Evolutionary conservation across 1,140 invertebrate species (phyloP).

Genomic region (Parapsyche elsis): DNA sequence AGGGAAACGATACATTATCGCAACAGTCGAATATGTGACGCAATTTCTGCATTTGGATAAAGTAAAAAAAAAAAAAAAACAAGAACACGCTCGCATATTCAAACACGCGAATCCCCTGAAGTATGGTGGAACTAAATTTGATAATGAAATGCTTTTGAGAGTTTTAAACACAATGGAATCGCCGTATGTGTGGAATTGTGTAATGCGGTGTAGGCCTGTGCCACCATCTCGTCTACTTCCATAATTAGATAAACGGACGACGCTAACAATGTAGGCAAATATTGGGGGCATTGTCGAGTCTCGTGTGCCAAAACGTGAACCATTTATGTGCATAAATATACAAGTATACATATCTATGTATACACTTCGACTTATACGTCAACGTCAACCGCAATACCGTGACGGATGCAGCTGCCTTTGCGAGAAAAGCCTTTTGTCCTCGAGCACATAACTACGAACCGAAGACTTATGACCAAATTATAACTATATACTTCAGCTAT

Average conservation of each 20-base stretch:
- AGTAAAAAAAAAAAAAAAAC: no score
- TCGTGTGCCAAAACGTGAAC: not conserved
- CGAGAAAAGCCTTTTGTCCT: not conserved
- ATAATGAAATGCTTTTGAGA: no score
- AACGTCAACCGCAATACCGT: constrained; percentile 19
- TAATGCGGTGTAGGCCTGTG: no score
- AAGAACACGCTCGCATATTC: no score
- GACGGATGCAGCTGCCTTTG: not conserved
- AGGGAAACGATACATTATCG: no score
- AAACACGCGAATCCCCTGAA: no score
- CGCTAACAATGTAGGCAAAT: constrained; percentile 25
- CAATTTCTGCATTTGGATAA: no score
- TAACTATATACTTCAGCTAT: not conserved
- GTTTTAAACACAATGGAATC: no score
- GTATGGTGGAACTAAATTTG: no score
- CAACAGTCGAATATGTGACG: no score
- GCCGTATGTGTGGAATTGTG: no score
- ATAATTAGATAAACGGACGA: constrained; percentile 25
- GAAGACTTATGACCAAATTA: constrained; percentile 11
- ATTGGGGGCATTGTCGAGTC: not conserved
- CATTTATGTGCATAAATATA: not conserved
- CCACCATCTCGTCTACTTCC: not conserved
- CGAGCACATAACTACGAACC: not conserved
- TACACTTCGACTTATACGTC: constrained; percentile 8
- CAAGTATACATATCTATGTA: not conserved